phyloP scores from a whole-genome alignment of 2,888 invertebrate species.

The Molanna angustata region DNA sequence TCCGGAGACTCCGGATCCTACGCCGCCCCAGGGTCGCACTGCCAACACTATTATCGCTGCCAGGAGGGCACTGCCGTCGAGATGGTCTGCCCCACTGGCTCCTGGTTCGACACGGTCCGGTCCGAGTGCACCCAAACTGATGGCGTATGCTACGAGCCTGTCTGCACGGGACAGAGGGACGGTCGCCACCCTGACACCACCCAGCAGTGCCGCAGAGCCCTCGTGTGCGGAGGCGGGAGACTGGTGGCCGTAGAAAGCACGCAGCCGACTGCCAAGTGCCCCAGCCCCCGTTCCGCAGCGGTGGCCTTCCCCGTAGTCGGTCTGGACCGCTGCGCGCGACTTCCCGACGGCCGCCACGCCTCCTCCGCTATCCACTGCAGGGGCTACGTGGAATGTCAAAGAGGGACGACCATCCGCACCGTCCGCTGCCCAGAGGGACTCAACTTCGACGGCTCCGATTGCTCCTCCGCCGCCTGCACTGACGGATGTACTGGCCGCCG shows the following conservation, averaged over 20 bases:
- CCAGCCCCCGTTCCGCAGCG: slow-evolving; percentile 46
- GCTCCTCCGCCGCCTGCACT: slow-evolving; percentile 38
- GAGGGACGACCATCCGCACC: slow-evolving; percentile 26
- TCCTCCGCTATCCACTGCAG: slow-evolving; percentile 22
- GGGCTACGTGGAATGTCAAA: slow-evolving; percentile 25
- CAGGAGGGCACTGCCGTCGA: slow-evolving; percentile 49
- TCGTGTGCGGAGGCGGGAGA: slow-evolving; percentile 51
- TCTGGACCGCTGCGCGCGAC: slow-evolving; percentile 49
- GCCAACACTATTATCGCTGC: slow-evolving; percentile 59
- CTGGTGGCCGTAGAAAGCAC: slow-evolving; percentile 45
- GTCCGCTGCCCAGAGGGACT: slow-evolving; percentile 24
- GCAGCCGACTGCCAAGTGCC: slow-evolving; percentile 32
- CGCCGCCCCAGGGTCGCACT: slow-evolving; percentile 56
- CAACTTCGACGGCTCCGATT: slow-evolving; percentile 26
- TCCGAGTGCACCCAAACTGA: slow-evolving; percentile 55
- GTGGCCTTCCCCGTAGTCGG: slow-evolving; percentile 52
- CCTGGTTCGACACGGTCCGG: slow-evolving; percentile 55
- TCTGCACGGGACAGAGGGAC: slow-evolving; percentile 57
- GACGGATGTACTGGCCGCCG: slow-evolving; percentile 51
- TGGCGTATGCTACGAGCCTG: slow-evolving; percentile 59
- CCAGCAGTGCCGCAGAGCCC: slow-evolving; percentile 54
- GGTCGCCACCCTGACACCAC: slow-evolving; percentile 58
- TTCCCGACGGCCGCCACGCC: slow-evolving; percentile 28
- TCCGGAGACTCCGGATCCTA: slow-evolving; percentile 46
- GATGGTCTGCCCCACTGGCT: slow-evolving; percentile 52